Evolutionary conservation across 35 echinoderm and acorn worm species (phyloP).

Genomic region (Heliocidaris erythrogramma): DNA sequence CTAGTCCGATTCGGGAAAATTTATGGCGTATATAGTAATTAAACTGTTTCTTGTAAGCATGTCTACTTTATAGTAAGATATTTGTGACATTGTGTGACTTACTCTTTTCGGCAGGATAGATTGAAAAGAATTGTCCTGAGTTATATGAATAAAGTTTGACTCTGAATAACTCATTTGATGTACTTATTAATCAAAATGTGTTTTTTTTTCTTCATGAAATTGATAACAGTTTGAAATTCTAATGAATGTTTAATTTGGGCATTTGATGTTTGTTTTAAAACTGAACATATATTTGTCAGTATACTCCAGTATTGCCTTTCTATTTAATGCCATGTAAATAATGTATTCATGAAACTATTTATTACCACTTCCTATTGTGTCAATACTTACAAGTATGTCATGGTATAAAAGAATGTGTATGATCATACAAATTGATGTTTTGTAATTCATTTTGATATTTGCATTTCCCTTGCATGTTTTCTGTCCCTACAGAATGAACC

Average conservation of each 20-base stretch:
- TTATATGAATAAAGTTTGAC: background rate
- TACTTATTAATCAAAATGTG: background rate
- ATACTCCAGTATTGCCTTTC: background rate
- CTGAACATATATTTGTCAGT: background rate
- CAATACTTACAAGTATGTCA: background rate
- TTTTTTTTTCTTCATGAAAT: background rate
- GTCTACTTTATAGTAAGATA: background rate
- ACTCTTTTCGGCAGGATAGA: too few species aligned
- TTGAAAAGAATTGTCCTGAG: too few species aligned
- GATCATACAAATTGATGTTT: conserved; percentile 6
- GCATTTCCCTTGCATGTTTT: conserved; percentile 52
- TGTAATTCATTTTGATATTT: conserved; percentile 26
- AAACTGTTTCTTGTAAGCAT: background rate
- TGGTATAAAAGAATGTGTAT: conserved; percentile 20
- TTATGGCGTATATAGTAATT: background rate
- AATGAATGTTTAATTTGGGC: background rate
- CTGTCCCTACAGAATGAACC: conserved; percentile 41
- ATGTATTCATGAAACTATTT: background rate
- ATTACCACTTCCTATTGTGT: background rate
- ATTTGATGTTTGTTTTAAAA: background rate
- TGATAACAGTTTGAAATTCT: background rate
- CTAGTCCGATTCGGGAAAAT: too few species aligned
- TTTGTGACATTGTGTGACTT: too few species aligned
- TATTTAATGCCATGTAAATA: background rate
- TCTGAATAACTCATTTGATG: conserved; percentile 4